Base-by-base conservation (phyloP, 1,140 invertebrate species). In the Panagrolaimus sp. region DNA sequence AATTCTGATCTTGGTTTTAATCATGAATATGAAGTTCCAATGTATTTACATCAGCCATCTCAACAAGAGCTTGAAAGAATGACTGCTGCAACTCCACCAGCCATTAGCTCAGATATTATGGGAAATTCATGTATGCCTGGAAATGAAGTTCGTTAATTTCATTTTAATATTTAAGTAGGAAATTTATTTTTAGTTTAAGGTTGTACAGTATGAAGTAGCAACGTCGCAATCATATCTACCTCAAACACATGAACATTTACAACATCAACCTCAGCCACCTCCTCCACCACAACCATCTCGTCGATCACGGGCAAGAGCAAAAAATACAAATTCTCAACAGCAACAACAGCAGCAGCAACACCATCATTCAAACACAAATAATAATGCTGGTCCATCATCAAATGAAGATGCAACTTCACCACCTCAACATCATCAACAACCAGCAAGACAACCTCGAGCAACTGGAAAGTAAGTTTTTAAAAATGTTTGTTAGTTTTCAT, bases 41-140 rank as follows among this genome's bases (percentile, higher is more conserved):
- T 43, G 21, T 68, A 68, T 46, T 17, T 68, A 6, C 28, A 15
- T 38, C 67, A 68, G 32, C 52, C 52, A 28, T 26, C 21, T 17
- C 72, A 73, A 58, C 72, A 73, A 43, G 72, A 73, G 10, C 32
- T 73, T 15, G 72, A 73, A 43, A 28, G 72, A n/a, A 70, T 71
- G 55, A 67, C 72, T 15, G 69, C 70, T 17, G 73, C 68, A 28
- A 74, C 73, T 6, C 73, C 73, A 17, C 73, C 73, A 21, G 73
- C 73, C 0, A 71, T 74, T 12, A 75, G 72, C 55, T 15, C n/a
- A 21, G 46, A 46, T 43, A 47, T 67, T 17, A 67, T 28, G 65
- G 46, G 21, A 71, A 9, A n/a, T 10, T 6, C 32, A 38, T 38
- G 32, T 7, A 38, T 63, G 66, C 21, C 65, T 26, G 2, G 43